phyloP scores from a whole-genome alignment of 2,797 vertebrate species.

The Aulostomus chinensis region DNA sequence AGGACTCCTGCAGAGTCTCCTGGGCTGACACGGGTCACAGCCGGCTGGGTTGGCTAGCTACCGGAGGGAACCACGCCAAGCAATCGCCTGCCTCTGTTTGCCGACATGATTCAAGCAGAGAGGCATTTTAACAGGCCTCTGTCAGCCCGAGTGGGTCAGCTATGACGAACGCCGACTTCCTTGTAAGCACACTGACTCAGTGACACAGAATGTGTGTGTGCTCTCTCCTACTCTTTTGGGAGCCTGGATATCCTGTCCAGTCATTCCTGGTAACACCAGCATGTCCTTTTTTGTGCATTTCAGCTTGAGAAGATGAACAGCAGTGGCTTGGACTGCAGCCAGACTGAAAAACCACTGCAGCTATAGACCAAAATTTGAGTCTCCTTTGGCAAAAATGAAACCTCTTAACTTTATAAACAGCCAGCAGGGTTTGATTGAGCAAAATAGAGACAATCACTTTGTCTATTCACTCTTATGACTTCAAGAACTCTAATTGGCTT shows the following conservation, averaged over 20 bases:
- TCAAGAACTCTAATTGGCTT: too few species aligned
- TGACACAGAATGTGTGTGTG: constrained; percentile 58
- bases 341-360: constrained; percentile 44
- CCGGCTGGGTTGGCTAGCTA: constrained; percentile 36
- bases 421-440: too few species aligned
- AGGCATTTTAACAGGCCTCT: constrained; percentile 57
- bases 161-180: constrained; percentile 52
- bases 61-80: constrained; percentile 45
- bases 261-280: constrained; percentile 52
- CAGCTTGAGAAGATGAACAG: constrained; percentile 31
- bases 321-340: constrained; percentile 47
- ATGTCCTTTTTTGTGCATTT: constrained; percentile 64
- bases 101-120: constrained; percentile 58
- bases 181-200: constrained; percentile 57
- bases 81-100: constrained; percentile 53
- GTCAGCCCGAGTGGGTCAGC: constrained; percentile 40
- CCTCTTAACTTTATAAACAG: constrained; percentile 7
- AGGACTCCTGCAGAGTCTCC: constrained; percentile 35
- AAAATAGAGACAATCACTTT: too few species aligned
- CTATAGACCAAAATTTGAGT: constrained; percentile 15
- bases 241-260: constrained; percentile 67
- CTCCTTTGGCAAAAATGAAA: constrained; percentile 6
- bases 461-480: too few species aligned
- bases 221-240: constrained; percentile 45
- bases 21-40: constrained; percentile 31